phyloP scores from a whole-genome alignment of 2,113 vertebrate genomes.

The Stegastes partitus region DNA sequence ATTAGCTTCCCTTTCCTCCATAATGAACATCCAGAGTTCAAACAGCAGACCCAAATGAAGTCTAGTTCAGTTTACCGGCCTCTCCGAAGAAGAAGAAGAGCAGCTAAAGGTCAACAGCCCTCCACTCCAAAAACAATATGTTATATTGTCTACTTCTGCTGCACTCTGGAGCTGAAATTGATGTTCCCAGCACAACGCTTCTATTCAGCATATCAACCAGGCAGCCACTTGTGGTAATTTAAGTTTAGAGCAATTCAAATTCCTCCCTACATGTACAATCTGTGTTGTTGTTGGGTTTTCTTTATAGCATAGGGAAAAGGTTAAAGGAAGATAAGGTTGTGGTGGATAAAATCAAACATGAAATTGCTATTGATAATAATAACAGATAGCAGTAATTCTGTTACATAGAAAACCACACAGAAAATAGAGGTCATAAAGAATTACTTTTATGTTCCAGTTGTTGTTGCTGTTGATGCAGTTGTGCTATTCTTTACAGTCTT shows the following conservation, averaged over 20 bases:
- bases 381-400: too few species aligned
- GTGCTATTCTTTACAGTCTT: background rate
- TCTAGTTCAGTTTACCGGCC: conserved; percentile 24
- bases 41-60: conserved; percentile 14
- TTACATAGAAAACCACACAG: conserved; percentile 18
- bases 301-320: conserved; percentile 6
- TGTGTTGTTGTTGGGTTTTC: too few species aligned
- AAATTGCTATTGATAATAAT: conserved; percentile 40
- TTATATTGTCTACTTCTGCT: conserved; percentile 23
- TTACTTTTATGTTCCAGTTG: background rate
- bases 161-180: conserved; percentile 30
- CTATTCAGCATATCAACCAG: conserved; percentile 34
- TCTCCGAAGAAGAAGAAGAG: conserved; percentile 23
- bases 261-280: conserved; percentile 6
- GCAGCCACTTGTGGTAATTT: conserved; percentile 20
- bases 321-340: conserved; percentile 24
- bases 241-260: conserved; percentile 10
- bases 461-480: background rate
- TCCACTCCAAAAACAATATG: conserved; percentile 27
- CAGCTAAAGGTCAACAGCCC: conserved; percentile 33
- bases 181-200: conserved; percentile 23
- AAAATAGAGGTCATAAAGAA: conserved; percentile 7
- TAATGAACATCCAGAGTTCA: background rate
- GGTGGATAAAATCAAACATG: conserved; percentile 36
- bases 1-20: background rate